Conservation (phyloP, 2,888 invertebrate genomes). For the Cryptocheilus praepositus region DNA sequence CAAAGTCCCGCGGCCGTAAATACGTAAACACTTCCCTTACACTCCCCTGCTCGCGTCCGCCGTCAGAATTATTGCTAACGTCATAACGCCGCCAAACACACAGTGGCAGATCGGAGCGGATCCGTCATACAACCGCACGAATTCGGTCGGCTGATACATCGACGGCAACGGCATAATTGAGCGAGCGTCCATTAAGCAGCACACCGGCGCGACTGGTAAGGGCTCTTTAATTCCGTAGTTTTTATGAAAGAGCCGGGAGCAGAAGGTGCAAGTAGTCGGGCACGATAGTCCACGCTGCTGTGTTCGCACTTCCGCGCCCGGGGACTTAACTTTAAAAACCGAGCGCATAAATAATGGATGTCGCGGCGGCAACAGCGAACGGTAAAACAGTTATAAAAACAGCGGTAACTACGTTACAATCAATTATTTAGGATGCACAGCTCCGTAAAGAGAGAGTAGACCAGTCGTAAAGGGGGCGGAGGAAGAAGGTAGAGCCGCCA, state of each 20-base stretch:
- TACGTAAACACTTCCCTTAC: no score
- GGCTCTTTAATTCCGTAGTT: neutral
- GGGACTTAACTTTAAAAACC: conserved; percentile 66
- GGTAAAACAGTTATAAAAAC: conserved; percentile 74
- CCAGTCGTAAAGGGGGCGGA: conserved; percentile 69
- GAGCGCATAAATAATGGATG: conserved; percentile 66
- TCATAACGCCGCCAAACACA: no score
- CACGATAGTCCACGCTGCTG: conserved; percentile 15
- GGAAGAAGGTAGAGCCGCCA: conserved; percentile 56
- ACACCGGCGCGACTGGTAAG: conserved; percentile 2
- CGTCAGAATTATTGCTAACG: no score
- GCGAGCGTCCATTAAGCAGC: no score
- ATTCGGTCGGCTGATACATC: no score
- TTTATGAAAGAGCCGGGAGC: neutral
- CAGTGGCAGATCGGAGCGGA: no score
- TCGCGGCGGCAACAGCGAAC: conserved; percentile 64
- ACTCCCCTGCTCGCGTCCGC: no score
- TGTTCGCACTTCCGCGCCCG: conserved; percentile 50
- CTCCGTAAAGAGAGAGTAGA: conserved; percentile 68
- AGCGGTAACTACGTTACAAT: conserved; percentile 73
- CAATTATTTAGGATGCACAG: conserved; percentile 71
- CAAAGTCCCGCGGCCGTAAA: no score
- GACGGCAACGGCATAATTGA: no score
- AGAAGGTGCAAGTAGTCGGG: neutral
- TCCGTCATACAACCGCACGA: no score